A percentile compares a stretch with the other conserved stretches of the same genome.
Evolutionary conservation across 2,113 vertebrate genomes (phyloP).

Genomic region (Cololabis saira): DNA sequence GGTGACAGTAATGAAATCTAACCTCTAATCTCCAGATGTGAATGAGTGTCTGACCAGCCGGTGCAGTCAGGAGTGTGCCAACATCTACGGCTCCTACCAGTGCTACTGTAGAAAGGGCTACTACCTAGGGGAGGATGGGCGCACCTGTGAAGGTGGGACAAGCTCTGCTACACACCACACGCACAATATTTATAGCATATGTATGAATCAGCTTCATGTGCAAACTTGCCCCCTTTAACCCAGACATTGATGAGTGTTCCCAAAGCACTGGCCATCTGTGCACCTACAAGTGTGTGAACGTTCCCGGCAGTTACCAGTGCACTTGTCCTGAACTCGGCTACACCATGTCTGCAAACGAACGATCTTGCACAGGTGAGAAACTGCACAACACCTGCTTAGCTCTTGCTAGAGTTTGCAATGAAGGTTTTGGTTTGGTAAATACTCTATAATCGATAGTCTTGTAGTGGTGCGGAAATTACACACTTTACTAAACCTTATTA

Average conservation of each 20-base stretch:
- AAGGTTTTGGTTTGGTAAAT: conserved; percentile 47
- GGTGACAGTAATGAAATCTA: conserved; percentile 53
- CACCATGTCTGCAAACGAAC: conserved; percentile 88
- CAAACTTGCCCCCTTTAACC: background rate
- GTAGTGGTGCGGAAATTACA: conserved; percentile 45
- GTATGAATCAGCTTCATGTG: background rate
- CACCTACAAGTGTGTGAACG: conserved; percentile 91
- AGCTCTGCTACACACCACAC: background rate
- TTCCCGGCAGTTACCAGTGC: conserved; percentile 92
- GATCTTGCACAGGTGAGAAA: conserved; percentile 88
- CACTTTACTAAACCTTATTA: conserved; percentile 52
- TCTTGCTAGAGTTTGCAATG: conserved; percentile 14
- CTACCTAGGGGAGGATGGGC: conserved; percentile 88
- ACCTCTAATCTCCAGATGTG: conserved; percentile 83
- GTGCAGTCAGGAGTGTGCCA: conserved; percentile 94
- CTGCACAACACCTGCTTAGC: conserved; percentile 17
- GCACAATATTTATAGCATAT: background rate
- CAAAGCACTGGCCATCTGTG: conserved; percentile 90
- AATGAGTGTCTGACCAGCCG: conserved; percentile 90
- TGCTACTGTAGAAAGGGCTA: conserved; percentile 95
- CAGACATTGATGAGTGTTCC: conserved; percentile 93
- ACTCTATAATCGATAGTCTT: conserved; percentile 43
- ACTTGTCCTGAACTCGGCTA: conserved; percentile 92
- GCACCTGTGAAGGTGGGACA: conserved; percentile 87
- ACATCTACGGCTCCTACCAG: conserved; percentile 95